Conservation (phyloP, 2,113 vertebrate genomes). For the Elgaria multicarinata region DNA sequence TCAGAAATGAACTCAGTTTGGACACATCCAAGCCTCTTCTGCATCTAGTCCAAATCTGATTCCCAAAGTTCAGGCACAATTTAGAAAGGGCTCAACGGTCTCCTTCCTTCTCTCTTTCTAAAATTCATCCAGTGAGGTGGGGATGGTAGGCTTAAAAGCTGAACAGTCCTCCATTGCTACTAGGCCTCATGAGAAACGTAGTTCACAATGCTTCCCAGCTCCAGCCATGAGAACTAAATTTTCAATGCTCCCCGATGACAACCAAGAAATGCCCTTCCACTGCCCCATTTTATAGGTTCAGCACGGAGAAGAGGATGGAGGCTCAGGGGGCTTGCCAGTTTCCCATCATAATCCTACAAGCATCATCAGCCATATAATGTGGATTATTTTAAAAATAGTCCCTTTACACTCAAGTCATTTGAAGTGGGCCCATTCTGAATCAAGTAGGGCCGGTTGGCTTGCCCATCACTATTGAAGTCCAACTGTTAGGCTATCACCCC, state of each 20-base stretch:
- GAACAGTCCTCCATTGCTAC: too few species aligned
- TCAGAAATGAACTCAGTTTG: background rate
- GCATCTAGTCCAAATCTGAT: background rate
- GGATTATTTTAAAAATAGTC: background rate
- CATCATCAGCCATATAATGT: background rate
- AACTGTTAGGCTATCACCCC: background rate
- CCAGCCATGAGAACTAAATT: background rate
- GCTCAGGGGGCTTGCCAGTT: background rate
- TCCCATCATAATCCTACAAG: background rate
- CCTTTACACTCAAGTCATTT: background rate
- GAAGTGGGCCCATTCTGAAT: background rate
- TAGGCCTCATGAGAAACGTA: background rate
- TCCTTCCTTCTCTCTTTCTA: background rate
- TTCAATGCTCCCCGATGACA: background rate
- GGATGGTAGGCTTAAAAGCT: background rate
- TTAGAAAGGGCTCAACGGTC: background rate
- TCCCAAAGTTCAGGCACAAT: background rate
- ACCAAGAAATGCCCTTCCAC: background rate
- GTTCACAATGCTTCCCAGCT: background rate
- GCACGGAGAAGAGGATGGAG: background rate
- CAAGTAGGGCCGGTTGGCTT: background rate
- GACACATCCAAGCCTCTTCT: background rate
- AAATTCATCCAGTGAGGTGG: background rate
- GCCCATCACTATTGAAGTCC: background rate
- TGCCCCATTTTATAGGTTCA: background rate